A percentile compares a stretch with the other conserved stretches of the same genome.
Conservation (phyloP, 2,797 vertebrate genomes). For the Xerus rutilus region DNA sequence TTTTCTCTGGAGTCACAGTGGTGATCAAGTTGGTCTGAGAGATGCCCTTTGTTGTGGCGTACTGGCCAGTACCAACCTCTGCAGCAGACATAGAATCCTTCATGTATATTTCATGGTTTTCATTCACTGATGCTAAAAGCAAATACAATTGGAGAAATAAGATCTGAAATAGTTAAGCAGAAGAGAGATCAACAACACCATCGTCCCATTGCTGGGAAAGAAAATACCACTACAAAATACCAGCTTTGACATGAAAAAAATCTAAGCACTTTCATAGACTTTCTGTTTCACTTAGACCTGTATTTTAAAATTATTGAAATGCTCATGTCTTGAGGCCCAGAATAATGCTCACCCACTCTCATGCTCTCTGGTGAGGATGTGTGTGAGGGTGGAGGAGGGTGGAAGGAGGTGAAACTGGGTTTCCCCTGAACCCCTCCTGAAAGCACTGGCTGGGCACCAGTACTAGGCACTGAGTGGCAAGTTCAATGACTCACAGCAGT, state of each 20-base stretch:
- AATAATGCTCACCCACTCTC: background rate
- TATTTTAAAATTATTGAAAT: conserved; percentile 63
- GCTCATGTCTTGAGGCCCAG: conserved; percentile 62
- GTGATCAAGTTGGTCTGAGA: conserved; percentile 96
- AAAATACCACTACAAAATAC: background rate
- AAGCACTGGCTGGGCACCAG: background rate
- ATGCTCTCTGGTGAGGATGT: background rate
- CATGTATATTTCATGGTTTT: conserved; percentile 97
- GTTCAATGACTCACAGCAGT: background rate
- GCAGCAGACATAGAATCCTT: conserved; percentile 93
- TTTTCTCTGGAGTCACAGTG: conserved; percentile 96
- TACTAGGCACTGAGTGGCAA: background rate
- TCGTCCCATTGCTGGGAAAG: conserved; percentile 39
- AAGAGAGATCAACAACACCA: conserved; percentile 77
- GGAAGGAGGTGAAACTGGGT: background rate
- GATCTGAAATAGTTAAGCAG: conserved; percentile 87
- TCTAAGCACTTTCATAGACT: background rate
- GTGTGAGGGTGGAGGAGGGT: too few relatives aligned
- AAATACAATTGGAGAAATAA: conserved; percentile 89
- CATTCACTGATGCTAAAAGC: conserved; percentile 95
- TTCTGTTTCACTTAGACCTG: background rate
- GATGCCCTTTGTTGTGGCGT: conserved; percentile 93
- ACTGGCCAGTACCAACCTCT: conserved; percentile 97
- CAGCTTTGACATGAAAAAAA: background rate
- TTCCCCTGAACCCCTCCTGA: background rate